Evolutionary conservation across 2,113 vertebrate genomes (phyloP), one percentile per base, ranked within the genome.

Genomic region (Anseranas semipalmata): DNA sequence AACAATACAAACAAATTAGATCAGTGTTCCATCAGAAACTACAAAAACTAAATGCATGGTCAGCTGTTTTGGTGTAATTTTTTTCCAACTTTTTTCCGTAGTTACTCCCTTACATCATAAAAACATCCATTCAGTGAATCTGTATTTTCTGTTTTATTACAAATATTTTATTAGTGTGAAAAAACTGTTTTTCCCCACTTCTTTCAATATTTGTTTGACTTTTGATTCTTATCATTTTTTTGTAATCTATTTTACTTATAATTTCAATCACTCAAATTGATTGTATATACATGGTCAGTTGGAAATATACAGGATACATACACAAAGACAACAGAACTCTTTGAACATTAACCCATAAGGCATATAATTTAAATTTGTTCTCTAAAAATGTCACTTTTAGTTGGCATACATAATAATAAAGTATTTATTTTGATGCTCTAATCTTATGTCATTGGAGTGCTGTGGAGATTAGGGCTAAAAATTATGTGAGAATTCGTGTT

Each of bases 321-420:
- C 3, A 58, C 10, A 46, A 70, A 62, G 1, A 2, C 4, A 74
- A 32, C 7, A 66, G 0, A 0, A 68, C 3, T 41, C 27, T 67
- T 30, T 62, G 33, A 83, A 78, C 56, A 35, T 15, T 66, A 62
- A n/a, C 9, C 4, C 8, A 15, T 37, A 39, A 78, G 15, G 55
- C 9, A 37, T 14, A 41, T 0, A 71, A 21, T 48, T 60, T 56
- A 10, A 52, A 24, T 73, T 58, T 72, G 1, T 80, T 83, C 2
- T 35, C 14, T 82, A n/a, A 71, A 58, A 63, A 8, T 12, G 4
- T 71, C 30, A 39, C 4, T 72, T 19, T 43, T 48, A 59, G 48
- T 72, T 67, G 13, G 2, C 10, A 28, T 55, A 30, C 15, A 6
- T 56, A 41, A 56, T n/a, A 67, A 84, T 15, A 63, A 62, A 55